phyloP scores from a whole-genome alignment of 1,140 invertebrate species.

The Drosophila suzukii region DNA sequence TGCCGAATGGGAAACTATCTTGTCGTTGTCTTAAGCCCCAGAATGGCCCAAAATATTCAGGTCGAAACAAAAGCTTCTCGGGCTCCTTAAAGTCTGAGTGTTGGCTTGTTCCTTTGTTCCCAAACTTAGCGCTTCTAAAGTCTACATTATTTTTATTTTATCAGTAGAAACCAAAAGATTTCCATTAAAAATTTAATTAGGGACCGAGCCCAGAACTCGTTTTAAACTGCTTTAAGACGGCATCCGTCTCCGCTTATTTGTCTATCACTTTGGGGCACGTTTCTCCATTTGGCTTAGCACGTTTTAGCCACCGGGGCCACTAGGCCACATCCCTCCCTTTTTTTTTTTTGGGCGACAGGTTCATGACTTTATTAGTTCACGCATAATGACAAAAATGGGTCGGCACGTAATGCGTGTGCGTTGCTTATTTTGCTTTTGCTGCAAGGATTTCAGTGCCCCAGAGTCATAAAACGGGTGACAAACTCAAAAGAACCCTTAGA shows the following conservation, averaged over 20 bases:
- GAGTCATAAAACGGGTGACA: conserved; percentile 61
- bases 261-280: conserved; percentile 40
- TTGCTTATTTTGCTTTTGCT: conserved; percentile 69
- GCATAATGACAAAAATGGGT: conserved; percentile 79
- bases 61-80: conserved; percentile 21
- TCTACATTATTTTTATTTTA: background rate
- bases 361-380: conserved; percentile 75
- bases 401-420: conserved; percentile 76
- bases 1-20: conserved; percentile 68
- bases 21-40: conserved; percentile 49
- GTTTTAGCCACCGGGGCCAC: conserved; percentile 55
- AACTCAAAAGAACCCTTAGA: conserved; percentile 9
- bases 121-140: conserved; percentile 16
- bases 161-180: conserved; percentile 32
- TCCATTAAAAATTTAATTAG: conserved; percentile 34
- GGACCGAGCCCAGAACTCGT: background rate
- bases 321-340: conserved; percentile 16
- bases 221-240: conserved; percentile 62
- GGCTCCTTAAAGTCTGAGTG: conserved; percentile 2
- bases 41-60: conserved; percentile 33
- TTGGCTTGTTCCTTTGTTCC: conserved; percentile 20
- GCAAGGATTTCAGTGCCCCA: conserved; percentile 69
- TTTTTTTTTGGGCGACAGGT: conserved; percentile 42
- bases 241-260: conserved; percentile 31
- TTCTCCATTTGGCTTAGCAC: conserved; percentile 65